phyloP scores from a whole-genome alignment of 2,113 vertebrate genomes.

The Pimephales promelas region DNA sequence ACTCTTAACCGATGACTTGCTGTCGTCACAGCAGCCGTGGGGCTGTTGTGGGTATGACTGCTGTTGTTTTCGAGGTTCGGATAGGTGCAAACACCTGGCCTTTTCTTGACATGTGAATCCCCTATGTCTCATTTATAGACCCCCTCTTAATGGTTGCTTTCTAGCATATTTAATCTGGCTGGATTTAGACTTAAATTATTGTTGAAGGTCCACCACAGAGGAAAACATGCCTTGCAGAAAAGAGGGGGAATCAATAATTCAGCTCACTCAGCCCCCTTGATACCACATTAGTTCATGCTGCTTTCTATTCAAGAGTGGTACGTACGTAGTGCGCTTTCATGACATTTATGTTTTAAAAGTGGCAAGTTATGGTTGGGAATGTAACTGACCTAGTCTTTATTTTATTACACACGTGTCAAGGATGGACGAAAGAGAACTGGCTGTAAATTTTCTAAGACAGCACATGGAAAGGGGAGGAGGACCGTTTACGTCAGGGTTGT shows the following conservation, averaged over 20 bases:
- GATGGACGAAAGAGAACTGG: background rate
- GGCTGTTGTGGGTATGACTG: slow-evolving; percentile 61
- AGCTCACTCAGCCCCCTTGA: slow-evolving; percentile 46
- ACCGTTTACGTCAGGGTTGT: background rate
- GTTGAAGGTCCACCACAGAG: slow-evolving; percentile 57
- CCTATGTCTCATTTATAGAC: slow-evolving; percentile 23
- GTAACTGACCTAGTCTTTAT: background rate
- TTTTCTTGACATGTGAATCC: slow-evolving; percentile 62
- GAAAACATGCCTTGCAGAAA: slow-evolving; percentile 54
- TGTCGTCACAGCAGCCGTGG: slow-evolving; percentile 45
- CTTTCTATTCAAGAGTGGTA: slow-evolving; percentile 43
- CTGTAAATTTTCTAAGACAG: background rate
- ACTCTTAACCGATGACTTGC: slow-evolving; percentile 31
- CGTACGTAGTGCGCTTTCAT: slow-evolving; percentile 37
- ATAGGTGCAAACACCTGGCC: slow-evolving; percentile 70
- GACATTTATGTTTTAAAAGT: background rate
- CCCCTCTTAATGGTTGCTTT: slow-evolving; percentile 44
- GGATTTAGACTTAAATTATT: slow-evolving; percentile 68
- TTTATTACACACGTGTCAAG: background rate
- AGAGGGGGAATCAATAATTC: slow-evolving; percentile 67
- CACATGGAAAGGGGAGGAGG: background rate
- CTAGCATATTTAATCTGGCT: slow-evolving; percentile 67
- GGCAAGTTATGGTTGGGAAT: slow-evolving; percentile 2
- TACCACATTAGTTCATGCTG: slow-evolving; percentile 36
- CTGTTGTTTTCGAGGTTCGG: slow-evolving; percentile 59